Base-by-base conservation (phyloP, 2,113 vertebrate species). In the Eptesicus fuscus region DNA sequence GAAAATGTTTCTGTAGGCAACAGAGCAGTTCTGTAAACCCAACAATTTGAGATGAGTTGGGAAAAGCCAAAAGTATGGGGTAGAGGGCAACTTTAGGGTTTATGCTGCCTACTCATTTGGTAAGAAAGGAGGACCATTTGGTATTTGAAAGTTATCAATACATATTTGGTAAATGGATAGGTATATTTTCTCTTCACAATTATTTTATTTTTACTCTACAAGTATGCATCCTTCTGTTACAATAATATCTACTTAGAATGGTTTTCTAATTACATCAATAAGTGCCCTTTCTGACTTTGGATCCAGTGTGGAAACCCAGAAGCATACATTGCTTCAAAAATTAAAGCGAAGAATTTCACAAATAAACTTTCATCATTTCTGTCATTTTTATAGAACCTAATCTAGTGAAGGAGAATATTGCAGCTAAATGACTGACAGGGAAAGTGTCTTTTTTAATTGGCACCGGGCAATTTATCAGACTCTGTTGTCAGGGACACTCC, bases 391-490 rank as follows among this genome's bases (percentile, higher is more conserved):
- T 91, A 85, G 97, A 98, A 96, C 28, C 76, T 95, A 93, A 35
- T 88, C 9, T 91, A 92, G 94, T 88, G 96, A 92, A 97, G n/a
- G 67, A 97, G 97, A 96, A 89, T 76, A 94, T 92, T 96, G 74
- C 51, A 95, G 93, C 93, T 93, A 96, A 97, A 94, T 97, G 97
- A 96, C 76, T 95, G 97, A 94, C 90, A 97, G 94, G 95, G 83
- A 94, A 97, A 97, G 35, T 0, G 0, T 97, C 97, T 92, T 97
- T 97, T 98, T 98, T 98, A 98, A 98, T 98, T 98, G 98, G 97
- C 96, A 78, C 88, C 97, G 83, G 96, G 89, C 96, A 97, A 97
- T 98, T 98, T 98, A 97, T 97, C 96, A 94, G 77, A 94, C 1
- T 92, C 30, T 95, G 96, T 93, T 94, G 91, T 98, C 28, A 69